Conservation (phyloP, 2,888 invertebrate genomes). For the Drosophila maculinotata region DNA sequence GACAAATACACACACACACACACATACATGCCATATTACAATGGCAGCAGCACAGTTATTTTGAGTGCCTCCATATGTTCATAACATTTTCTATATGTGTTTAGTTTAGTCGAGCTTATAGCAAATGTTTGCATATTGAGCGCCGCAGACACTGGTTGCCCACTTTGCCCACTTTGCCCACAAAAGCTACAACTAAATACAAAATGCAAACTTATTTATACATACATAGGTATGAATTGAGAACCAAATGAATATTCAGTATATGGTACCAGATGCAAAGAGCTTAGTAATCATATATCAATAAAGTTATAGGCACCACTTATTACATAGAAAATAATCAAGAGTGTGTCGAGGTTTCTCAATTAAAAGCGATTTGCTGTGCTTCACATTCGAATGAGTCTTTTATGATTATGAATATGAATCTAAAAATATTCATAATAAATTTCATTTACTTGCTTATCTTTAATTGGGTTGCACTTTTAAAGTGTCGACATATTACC, state of each 20-base stretch:
- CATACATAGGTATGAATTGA: background rate
- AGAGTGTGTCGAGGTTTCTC: no score
- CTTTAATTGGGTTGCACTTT: no score
- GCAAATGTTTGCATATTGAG: conserved; percentile 23
- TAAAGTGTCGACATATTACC: no score
- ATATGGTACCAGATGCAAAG: background rate
- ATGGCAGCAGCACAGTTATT: conserved; percentile 22
- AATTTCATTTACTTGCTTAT: no score
- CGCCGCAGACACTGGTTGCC: conserved; percentile 24
- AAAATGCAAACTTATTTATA: conserved; percentile 7
- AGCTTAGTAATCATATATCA: background rate
- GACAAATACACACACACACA: conserved; percentile 10
- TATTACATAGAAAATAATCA: no score
- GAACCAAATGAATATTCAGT: background rate
- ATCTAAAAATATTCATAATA: no score
- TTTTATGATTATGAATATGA: no score
- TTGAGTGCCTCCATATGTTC: conserved; percentile 29
- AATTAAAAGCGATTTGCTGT: no score
- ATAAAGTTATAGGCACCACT: no score
- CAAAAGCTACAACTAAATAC: conserved; percentile 25
- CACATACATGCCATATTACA: background rate
- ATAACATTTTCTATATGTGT: conserved; percentile 14
- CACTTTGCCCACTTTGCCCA: conserved; percentile 15
- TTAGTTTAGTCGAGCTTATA: conserved; percentile 3
- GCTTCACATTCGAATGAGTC: no score